Base-by-base conservation (phyloP, 2,888 invertebrate genomes). In the Halictus quadricinctus region DNA sequence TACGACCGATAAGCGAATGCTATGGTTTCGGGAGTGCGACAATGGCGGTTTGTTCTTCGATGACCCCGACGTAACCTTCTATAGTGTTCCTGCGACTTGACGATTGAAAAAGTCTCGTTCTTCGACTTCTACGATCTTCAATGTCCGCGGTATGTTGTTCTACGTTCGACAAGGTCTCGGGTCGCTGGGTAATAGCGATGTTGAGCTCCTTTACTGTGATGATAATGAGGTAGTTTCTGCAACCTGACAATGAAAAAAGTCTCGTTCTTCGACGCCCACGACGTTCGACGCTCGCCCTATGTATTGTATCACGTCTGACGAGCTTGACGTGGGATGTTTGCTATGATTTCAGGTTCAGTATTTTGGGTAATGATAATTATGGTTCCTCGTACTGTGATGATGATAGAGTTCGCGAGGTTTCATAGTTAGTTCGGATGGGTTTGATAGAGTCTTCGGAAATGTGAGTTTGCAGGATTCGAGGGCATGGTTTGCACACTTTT, bases 1-100 rank as follows among this genome's bases (percentile, higher is more conserved):
- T 15, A 29, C 64, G 64, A n/a, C 25, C 0, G 13, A 15, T n/a
- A 13, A 29, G 15, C 29, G 64, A 64, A 54, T n/a, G 21, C 54
- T 54, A 54, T 7, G 15, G 64, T 29, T 15, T 64, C 29, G 60
- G 4, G 6, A 13, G 13, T 60, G 12, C n/a, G 25, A 60, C 8
- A 50, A 60, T 60, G 60, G 60, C 60, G 13, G 50, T 50, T 50
- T 50, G 50, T 58, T 58, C n/a, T n/a, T 58, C 58, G 58, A n/a
- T n/a, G 12, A 58, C n/a, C n/a, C 4, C n/a, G 58, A 18, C 50
- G 18, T 50, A 18, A 50, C 18, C 18, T 18, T 50, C 18, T 50
- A 18, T 7, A 50, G 50, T 54, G 50, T 0, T 54, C 8, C 50
- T 2, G 21, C 10, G 0, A 54, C 7, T 21, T 8, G 54, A 54